A percentile compares a stretch with the other conserved stretches of the same genome.
phyloP scores from a whole-genome alignment of 2,797 vertebrate genomes.

The Ataeniobius toweri region DNA sequence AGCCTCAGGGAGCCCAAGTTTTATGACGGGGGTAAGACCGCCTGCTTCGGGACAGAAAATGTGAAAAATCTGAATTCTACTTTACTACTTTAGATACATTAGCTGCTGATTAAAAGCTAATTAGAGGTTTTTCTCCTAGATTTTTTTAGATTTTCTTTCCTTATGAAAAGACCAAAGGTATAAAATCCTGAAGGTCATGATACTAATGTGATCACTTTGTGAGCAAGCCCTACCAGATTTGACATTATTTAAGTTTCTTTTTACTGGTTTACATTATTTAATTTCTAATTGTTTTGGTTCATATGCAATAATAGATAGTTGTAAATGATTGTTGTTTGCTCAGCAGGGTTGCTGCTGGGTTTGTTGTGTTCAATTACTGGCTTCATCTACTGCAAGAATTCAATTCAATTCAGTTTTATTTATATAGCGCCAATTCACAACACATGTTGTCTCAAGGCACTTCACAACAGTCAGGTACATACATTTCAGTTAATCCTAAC shows the following conservation, averaged over 20 bases:
- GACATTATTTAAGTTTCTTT: not conserved
- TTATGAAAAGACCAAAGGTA: not conserved
- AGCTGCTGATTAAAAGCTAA: not conserved
- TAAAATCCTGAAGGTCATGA: not conserved
- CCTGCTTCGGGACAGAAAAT: not conserved
- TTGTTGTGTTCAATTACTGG: not conserved
- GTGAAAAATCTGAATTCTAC: not conserved
- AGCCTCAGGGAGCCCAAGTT: slow-evolving; percentile 33
- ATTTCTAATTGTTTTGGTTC: too few relatives aligned
- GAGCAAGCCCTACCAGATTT: not conserved
- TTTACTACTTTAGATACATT: not conserved
- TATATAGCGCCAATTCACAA: too few relatives aligned
- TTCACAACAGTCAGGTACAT: too few relatives aligned
- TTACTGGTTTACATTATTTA: not conserved
- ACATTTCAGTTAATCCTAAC: too few relatives aligned
- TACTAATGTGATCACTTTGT: not conserved
- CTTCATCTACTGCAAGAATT: not conserved
- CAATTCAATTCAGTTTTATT: too few relatives aligned
- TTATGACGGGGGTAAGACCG: slow-evolving; percentile 63
- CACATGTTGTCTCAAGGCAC: too few relatives aligned
- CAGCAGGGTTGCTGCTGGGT: not conserved
- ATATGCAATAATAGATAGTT: too few relatives aligned
- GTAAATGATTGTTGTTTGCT: not conserved
- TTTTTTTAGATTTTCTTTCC: not conserved
- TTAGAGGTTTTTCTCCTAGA: not conserved